Conservation (phyloP, 2,888 invertebrate species). For the Oligia latruncula region DNA sequence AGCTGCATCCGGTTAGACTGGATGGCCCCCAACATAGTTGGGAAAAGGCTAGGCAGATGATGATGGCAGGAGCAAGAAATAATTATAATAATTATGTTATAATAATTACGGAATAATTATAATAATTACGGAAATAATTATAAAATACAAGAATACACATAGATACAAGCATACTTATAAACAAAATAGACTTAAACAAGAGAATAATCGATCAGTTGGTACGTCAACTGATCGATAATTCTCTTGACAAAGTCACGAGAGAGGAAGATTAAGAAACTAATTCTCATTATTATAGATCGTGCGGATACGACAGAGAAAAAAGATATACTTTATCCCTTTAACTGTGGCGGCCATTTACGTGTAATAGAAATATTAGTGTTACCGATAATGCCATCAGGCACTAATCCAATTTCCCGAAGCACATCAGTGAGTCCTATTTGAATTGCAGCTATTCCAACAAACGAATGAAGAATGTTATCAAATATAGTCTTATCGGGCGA, state of each 20-base stretch:
- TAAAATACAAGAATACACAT: neutral
- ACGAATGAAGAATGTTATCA: slow-evolving; percentile 88
- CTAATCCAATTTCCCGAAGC: slow-evolving; percentile 30
- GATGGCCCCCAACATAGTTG: neutral
- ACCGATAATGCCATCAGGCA: slow-evolving; percentile 35
- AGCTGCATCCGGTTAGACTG: too few relatives aligned
- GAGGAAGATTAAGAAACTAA: too few relatives aligned
- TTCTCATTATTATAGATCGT: neutral
- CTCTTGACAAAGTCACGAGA: too few relatives aligned
- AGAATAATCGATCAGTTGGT: neutral
- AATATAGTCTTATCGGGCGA: slow-evolving; percentile 89
- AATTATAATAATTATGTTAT: too few relatives aligned
- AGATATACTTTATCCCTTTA: neutral
- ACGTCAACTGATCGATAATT: too few relatives aligned
- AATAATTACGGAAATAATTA: neutral
- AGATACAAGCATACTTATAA: neutral
- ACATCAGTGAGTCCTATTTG: slow-evolving; percentile 85
- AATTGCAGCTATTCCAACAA: slow-evolving; percentile 87
- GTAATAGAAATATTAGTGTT: neutral
- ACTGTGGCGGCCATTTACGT: too few relatives aligned
- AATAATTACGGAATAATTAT: too few relatives aligned
- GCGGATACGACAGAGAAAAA: neutral
- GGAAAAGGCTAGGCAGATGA: neutral
- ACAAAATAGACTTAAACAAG: too few relatives aligned
- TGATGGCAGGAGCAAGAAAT: neutral